Conservation (phyloP, 2,888 invertebrate genomes). For the Conomelus anceps region DNA sequence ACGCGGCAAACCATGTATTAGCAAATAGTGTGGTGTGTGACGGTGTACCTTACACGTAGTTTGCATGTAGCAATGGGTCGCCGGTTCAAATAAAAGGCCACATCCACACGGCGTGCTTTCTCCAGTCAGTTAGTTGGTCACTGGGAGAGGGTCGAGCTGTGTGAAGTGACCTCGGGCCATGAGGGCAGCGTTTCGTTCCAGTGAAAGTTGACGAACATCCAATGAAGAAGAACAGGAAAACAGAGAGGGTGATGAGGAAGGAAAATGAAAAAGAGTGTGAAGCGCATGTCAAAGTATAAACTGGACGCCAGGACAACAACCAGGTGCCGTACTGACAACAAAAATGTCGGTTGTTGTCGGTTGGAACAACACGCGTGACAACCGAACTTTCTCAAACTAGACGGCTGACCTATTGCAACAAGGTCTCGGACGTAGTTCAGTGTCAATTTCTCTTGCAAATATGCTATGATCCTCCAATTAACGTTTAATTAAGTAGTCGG, state of each 20-base stretch:
- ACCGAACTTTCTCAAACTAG: neutral
- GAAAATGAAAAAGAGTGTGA: neutral
- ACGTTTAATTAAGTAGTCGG: neutral
- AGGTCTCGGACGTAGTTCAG: neutral
- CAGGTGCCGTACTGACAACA: neutral
- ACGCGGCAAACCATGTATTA: neutral
- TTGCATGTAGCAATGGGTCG: neutral
- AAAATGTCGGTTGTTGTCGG: neutral
- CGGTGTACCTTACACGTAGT: no score
- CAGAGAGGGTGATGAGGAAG: neutral
- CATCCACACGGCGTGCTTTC: neutral
- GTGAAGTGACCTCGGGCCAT: neutral
- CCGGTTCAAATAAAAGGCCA: neutral
- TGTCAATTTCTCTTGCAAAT: neutral
- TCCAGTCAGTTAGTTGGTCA: neutral
- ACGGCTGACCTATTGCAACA: neutral
- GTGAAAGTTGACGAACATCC: neutral
- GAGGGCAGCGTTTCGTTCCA: neutral
- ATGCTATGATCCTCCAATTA: neutral
- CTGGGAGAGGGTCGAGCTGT: neutral
- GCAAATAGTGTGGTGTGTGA: neutral
- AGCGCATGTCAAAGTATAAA: neutral
- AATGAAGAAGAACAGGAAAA: no score
- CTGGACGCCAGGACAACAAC: neutral
- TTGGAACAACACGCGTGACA: neutral